Conservation (phyloP, 2,113 vertebrate species). For the Bothrops jararaca region DNA sequence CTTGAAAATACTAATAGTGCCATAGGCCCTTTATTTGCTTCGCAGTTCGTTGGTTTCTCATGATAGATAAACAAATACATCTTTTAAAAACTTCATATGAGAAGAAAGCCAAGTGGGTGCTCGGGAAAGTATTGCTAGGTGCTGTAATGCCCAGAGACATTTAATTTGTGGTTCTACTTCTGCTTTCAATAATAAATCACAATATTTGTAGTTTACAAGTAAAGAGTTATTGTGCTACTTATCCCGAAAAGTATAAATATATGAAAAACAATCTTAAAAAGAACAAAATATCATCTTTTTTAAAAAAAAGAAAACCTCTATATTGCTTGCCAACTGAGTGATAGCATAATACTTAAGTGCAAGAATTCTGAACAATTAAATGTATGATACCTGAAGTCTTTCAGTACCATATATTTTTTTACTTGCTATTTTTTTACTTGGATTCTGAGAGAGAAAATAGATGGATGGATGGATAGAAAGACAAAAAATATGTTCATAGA, state of each 20-base stretch:
- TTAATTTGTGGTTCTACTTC: not conserved
- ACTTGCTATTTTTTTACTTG: not conserved
- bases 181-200: not conserved
- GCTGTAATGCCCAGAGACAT: not conserved
- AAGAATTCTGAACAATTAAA: not conserved
- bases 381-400: not conserved
- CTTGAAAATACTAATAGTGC: not conserved
- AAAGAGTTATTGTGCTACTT: not conserved
- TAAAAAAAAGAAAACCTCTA: not conserved
- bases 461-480: not conserved
- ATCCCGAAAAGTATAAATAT: not conserved
- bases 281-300: not conserved
- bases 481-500: not conserved
- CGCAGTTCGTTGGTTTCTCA: not conserved
- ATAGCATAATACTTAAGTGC: not conserved
- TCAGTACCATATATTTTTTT: not conserved
- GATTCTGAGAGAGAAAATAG: no score
- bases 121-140: not conserved
- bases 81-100: not conserved
- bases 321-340: not conserved
- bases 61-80: not conserved
- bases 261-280: not conserved
- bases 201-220: not conserved
- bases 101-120: not conserved
- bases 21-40: not conserved